These are phyloP conservation scores for Hylia prasina DNA, from an alignment of 2,113 vertebrate species.

Conservation along the genomic window DNA sequence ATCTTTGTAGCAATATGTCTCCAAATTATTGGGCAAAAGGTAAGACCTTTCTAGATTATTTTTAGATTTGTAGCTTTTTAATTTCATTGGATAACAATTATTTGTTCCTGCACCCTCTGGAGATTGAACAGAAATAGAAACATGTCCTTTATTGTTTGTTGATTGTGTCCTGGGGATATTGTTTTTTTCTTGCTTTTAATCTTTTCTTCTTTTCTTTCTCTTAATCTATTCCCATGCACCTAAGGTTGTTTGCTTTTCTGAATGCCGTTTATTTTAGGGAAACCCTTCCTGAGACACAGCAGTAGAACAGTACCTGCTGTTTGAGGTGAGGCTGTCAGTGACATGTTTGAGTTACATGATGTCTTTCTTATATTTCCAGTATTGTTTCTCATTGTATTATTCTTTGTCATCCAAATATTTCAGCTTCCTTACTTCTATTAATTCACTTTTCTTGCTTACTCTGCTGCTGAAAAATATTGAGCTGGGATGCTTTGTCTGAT, in stretches of 20 bases:
- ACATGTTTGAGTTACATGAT: neutral
- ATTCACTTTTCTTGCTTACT: neutral
- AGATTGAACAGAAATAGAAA: neutral
- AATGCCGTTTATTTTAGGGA: neutral
- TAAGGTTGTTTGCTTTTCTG: neutral
- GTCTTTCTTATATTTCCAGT: neutral
- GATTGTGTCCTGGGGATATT: neutral
- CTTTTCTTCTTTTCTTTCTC: neutral
- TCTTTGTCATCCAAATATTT: neutral
- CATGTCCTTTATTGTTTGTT: neutral
- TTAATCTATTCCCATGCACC: neutral
- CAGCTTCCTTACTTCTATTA: neutral
- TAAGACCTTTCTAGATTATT: neutral
- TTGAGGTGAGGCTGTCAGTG: neutral
- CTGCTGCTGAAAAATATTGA: neutral
- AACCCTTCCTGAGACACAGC: neutral
- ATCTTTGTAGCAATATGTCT: neutral
- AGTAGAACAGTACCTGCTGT: neutral
- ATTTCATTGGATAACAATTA: neutral
- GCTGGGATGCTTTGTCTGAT: neutral
- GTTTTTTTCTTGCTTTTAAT: neutral
- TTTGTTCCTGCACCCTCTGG: neutral
- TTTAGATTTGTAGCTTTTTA: neutral
- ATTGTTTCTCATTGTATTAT: neutral
- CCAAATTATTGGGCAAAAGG: neutral